Evolutionary conservation across 1,140 invertebrate species (phyloP), one percentile per base, ranked within the genome.

Genomic region (Vanessa atalanta): DNA sequence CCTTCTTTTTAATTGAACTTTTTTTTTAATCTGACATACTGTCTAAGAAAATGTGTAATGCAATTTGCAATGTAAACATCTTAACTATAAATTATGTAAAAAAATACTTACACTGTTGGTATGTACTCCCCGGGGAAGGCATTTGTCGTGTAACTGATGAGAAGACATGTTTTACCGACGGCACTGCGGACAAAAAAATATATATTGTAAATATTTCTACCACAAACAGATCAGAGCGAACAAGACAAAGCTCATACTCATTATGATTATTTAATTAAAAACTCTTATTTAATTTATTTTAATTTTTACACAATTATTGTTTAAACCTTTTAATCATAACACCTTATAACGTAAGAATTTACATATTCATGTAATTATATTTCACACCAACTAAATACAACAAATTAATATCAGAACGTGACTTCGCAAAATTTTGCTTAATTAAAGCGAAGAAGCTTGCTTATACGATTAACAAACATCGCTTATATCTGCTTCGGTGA

Each of bases 101-200:
- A 31, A 43, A 65, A 67, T 92, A 95, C 95, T 95, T 92, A 96
- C 91, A 99, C 98, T 85, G 98, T 99, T 65, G 98, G 98, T 88
- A 99, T 98, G 90, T 99, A 99, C 91, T 99, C 98, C 78, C 97
- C 97, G 68, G 98, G 98, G 93, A 99, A 99, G 79, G 98, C 97
- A 95, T 99, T 99, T 90, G 98, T 99, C 63, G 98, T 99, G 92
- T 99, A 99, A 93, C 97, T 98, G 94, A 99, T 99, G 81, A 99
- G 95, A 47, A 99, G 94, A 93, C 98, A 99, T 83, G 98, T 99
- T 95, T 99, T 99, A 97, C 98, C 98, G 83, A 99, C 97, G 87
- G 96, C 97, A 93, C 97, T 97, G 94, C 73, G 94, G 93, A 94
- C 87, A 93, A 93, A 92, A 92, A 87, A 67, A 75, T 73, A 70